These are phyloP conservation scores for Scotopteryx bipunctaria DNA, from an alignment of 2,888 invertebrate species.

Conservation along the genomic window DNA sequence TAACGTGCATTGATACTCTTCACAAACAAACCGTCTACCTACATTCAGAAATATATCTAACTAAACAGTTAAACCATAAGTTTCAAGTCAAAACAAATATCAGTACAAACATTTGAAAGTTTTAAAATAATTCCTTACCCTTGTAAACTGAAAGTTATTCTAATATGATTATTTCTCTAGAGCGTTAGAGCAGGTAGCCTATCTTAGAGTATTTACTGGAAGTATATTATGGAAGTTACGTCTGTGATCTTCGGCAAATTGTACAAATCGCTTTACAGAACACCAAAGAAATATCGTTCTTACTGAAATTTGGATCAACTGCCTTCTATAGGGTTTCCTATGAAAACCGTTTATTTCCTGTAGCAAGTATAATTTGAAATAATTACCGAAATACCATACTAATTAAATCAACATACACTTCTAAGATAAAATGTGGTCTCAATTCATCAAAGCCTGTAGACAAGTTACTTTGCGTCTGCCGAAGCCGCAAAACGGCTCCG, in stretches of 20 bases:
- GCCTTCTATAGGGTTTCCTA: too few species aligned
- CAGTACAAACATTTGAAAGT: background rate
- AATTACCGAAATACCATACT: too few species aligned
- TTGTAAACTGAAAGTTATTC: background rate
- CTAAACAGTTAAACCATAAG: background rate
- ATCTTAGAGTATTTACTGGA: conserved; percentile 12
- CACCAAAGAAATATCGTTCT: too few species aligned
- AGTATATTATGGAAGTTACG: conserved; percentile 12
- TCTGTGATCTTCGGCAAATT: background rate
- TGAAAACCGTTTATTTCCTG: too few species aligned
- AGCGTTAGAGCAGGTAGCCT: background rate
- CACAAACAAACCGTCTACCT: background rate
- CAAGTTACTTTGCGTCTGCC: too few species aligned
- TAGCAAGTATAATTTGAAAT: too few species aligned
- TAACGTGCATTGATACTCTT: conserved; percentile 21
- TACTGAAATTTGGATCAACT: too few species aligned
- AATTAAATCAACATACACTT: too few species aligned
- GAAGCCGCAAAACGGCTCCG: too few species aligned
- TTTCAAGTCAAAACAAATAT: background rate
- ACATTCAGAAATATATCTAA: conserved; percentile 5
- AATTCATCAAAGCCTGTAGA: too few species aligned
- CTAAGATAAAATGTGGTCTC: too few species aligned
- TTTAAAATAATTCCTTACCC: background rate
- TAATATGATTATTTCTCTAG: conserved; percentile 3
- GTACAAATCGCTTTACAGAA: background rate